phyloP scores from a whole-genome alignment of 1,140 invertebrate genomes.

The Caenorhabditis latens region DNA sequence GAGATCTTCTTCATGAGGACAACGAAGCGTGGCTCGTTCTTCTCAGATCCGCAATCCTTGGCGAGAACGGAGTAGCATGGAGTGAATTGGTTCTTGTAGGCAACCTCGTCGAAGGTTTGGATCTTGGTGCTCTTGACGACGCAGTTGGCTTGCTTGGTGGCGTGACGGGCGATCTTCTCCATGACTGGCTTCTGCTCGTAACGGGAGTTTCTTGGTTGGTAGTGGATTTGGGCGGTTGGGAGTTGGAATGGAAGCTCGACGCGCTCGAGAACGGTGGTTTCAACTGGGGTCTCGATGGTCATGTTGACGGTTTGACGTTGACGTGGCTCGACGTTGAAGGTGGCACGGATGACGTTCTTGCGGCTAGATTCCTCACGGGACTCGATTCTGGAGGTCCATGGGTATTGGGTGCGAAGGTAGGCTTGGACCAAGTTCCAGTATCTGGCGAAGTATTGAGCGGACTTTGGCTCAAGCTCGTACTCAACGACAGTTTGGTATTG shows the following conservation, averaged over 20 bases:
- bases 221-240: constrained; percentile 48
- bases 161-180: constrained; percentile 5
- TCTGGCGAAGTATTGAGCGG: constrained; percentile 18
- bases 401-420: constrained; percentile 29
- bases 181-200: constrained; percentile 10
- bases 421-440: constrained; percentile 41
- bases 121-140: constrained; percentile 58
- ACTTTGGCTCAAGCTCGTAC: constrained; percentile 55
- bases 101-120: constrained; percentile 61
- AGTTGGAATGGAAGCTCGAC: constrained; percentile 57
- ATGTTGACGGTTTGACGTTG: constrained; percentile 59
- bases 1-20: constrained; percentile 61
- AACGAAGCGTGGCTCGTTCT: constrained; percentile 56
- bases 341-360: constrained; percentile 30
- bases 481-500: constrained; percentile 62
- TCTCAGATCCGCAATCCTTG: constrained; percentile 63
- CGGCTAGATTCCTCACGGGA: constrained; percentile 19
- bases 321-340: constrained; percentile 57
- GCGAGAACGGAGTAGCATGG: constrained; percentile 62
- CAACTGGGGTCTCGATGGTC: constrained; percentile 50
- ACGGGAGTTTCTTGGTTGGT: not conserved
- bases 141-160: constrained; percentile 52
- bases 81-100: constrained; percentile 59
- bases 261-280: constrained; percentile 39
- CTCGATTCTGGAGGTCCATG: constrained; percentile 22